Evolutionary conservation across 2,888 invertebrate genomes (phyloP).

Genomic region (Griposia aprilina): DNA sequence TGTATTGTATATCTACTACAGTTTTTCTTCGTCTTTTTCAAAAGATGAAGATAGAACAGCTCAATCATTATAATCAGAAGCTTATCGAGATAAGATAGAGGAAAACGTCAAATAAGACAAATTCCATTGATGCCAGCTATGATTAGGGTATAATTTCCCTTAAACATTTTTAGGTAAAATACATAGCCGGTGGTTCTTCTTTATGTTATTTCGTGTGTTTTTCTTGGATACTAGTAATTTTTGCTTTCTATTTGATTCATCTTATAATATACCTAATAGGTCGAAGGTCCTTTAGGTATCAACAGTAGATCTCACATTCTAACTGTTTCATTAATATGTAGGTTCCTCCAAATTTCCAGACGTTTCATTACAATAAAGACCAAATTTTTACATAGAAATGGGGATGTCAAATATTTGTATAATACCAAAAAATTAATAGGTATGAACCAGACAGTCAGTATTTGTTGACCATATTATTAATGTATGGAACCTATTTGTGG

Average conservation of each 20-base stretch:
- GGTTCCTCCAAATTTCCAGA: background rate
- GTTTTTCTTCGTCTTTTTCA: background rate
- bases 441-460: background rate
- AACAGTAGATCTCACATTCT: background rate
- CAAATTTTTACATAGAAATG: background rate
- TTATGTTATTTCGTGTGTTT: background rate
- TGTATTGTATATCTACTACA: background rate
- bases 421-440: background rate
- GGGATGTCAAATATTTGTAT: background rate
- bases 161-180: background rate
- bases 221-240: background rate
- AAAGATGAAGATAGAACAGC: background rate
- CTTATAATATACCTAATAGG: background rate
- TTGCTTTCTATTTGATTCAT: background rate
- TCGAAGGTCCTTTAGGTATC: background rate
- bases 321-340: background rate
- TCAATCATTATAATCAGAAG: slow-evolving; percentile 8
- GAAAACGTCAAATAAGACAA: slow-evolving; percentile 21
- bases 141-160: slow-evolving; percentile 7
- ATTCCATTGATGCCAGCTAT: slow-evolving; percentile 6
- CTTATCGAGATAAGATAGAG: slow-evolving; percentile 11
- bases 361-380: background rate
- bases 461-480: background rate
- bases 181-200: background rate
- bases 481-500: background rate